Conservation (phyloP, 2,888 invertebrate species). For the Eristalinus aeneus region DNA sequence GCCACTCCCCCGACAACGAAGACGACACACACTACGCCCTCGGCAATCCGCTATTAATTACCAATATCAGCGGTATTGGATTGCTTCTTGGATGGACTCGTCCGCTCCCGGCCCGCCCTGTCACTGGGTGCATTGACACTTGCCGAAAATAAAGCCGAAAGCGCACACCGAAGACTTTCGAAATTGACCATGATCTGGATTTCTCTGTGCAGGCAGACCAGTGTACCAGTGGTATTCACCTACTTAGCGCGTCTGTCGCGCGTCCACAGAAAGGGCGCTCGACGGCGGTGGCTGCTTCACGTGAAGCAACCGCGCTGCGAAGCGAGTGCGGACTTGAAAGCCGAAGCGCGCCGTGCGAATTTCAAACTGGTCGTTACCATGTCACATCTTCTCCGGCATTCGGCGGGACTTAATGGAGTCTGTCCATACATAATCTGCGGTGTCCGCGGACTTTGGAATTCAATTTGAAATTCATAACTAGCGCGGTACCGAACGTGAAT, state of each 20-base stretch:
- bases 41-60: neutral
- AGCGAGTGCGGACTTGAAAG: slow-evolving; percentile 2
- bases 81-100: neutral
- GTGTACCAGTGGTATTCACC: slow-evolving; percentile 16
- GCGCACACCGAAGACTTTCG: slow-evolving; percentile 17
- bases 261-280: slow-evolving; percentile 29
- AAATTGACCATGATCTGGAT: slow-evolving; percentile 44
- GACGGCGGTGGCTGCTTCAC: neutral
- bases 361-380: slow-evolving; percentile 3
- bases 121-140: slow-evolving; percentile 31
- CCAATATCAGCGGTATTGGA: neutral
- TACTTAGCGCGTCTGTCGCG: slow-evolving; percentile 26
- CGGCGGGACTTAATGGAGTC: neutral
- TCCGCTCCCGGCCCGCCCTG: neutral
- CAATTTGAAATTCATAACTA: slow-evolving; percentile 3
- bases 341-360: slow-evolving; percentile 20
- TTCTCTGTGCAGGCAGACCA: neutral
- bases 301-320: neutral
- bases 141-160: slow-evolving; percentile 8
- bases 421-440: neutral
- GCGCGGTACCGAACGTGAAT: neutral
- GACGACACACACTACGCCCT: neutral
- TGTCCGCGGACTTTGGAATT: neutral
- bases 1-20: neutral
- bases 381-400: neutral